Base-by-base conservation (phyloP, 2,888 invertebrate genomes). In the Rhingia rostrata region DNA sequence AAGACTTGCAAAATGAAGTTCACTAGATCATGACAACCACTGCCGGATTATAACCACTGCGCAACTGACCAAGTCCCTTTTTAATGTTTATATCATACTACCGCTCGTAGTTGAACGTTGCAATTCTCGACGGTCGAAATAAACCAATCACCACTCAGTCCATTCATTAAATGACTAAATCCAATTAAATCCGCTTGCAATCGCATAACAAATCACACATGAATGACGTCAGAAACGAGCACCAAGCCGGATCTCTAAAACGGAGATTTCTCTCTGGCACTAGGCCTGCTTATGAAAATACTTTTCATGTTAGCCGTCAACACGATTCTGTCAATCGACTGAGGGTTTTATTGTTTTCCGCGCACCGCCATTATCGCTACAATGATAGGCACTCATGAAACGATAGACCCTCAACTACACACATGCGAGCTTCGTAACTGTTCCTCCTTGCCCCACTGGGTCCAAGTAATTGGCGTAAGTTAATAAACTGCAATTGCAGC, bases 181-280 rank as follows among this genome's bases (percentile, higher is more conserved):
- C 75, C 70, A 77, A 77, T 78, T 77, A 63, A 83, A 83, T 83
- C 72, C 63, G 82, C 56, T 60, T 78, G 51, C 82, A 72, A 77
- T 72, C 70, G 32, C 47, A 41, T 49, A 33, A 41, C 47, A 64
- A 22, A 77, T 61, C 41, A 49, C 35, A 10, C 14, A 6, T 51
- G 53, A 73, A 73, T 83, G 83, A 83, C 83, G 83, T 78, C 78
- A 78, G 74, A 73, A 70, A 72, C 67, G 49, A 77, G 47, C 39
- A 33, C 35, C 22, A 69, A 78, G 77, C 83, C 83, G 83, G 83
- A 83, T 78, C 58, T 73, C 6, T n/a, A 12, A 49, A 49, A 45
- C 41, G 53, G 41, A 49, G 22, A 22, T 22, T 22, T 53, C 72
- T 63, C 39, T 58, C 56, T 41, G 35, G 60, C 43, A 41, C 41